Percentiles rank a stretch among this genome's conserved stretches.
These are phyloP conservation scores for Xylota sylvarum DNA, from an alignment of 2,888 invertebrate species.

Conservation along the genomic window DNA sequence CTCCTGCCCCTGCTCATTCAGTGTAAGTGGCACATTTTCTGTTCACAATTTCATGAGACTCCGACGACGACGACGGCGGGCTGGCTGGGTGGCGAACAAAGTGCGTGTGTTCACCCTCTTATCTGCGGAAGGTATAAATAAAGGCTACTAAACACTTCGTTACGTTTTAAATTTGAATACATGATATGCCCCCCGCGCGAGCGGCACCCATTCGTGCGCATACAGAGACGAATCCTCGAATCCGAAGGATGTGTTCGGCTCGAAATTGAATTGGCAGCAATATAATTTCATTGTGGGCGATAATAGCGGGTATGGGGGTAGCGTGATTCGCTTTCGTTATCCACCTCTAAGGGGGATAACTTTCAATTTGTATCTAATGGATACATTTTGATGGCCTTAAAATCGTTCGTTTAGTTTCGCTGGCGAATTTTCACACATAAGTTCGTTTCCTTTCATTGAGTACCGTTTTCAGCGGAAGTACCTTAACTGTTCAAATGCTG, in stretches of 20 bases:
- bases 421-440: constrained; percentile 39
- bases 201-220: constrained; percentile 18
- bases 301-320: constrained; percentile 24
- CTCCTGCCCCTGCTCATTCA: neutral
- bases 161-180: constrained; percentile 67
- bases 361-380: constrained; percentile 62
- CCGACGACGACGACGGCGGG: neutral
- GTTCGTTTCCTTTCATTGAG: constrained; percentile 12
- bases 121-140: constrained; percentile 58
- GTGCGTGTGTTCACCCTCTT: constrained; percentile 46
- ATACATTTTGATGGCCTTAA: constrained; percentile 47
- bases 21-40: constrained; percentile 38
- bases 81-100: constrained; percentile 4
- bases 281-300: constrained; percentile 62
- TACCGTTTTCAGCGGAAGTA: constrained; percentile 3
- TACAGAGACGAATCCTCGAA: constrained; percentile 15
- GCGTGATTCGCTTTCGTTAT: constrained; percentile 27
- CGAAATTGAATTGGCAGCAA: constrained; percentile 65
- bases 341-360: constrained; percentile 39
- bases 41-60: constrained; percentile 5
- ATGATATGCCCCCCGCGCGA: constrained; percentile 1
- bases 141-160: constrained; percentile 70
- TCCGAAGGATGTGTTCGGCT: constrained; percentile 38
- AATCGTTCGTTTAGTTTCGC: constrained; percentile 36
- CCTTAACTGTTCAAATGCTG: constrained; percentile 29